Conservation (phyloP, 2,797 vertebrate genomes). For the Crax fasciolata region DNA sequence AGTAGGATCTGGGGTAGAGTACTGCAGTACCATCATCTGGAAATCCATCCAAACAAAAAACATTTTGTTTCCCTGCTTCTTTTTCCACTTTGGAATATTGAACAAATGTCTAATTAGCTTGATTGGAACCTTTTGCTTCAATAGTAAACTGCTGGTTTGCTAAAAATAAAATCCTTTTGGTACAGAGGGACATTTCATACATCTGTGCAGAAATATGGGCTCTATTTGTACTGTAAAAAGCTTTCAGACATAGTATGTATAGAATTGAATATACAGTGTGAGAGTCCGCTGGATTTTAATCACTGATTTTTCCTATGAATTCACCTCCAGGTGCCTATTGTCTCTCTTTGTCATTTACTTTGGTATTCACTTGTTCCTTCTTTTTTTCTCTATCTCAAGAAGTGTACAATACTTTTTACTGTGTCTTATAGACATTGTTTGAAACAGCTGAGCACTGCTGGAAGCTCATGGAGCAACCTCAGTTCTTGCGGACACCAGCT, state of each 20-base stretch:
- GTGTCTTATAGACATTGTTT: neutral
- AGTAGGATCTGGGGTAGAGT: constrained; percentile 5
- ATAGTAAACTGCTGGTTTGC: neutral
- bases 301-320: neutral
- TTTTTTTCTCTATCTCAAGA: neutral
- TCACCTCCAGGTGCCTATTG: neutral
- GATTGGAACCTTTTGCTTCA: neutral
- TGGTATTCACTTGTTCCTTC: neutral
- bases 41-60: neutral
- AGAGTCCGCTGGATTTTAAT: neutral
- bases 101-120: neutral
- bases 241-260: neutral
- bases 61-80: neutral
- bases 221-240: neutral
- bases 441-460: neutral
- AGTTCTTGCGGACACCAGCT: neutral
- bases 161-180: constrained; percentile 16
- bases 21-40: neutral
- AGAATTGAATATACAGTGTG: neutral
- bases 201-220: neutral
- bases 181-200: neutral
- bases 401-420: neutral
- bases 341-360: neutral
- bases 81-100: neutral
- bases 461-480: neutral